A percentile compares a stretch with the other conserved stretches of the same genome.
phyloP scores from a whole-genome alignment of 2,888 invertebrate genomes.

The Andrena bicolor region DNA sequence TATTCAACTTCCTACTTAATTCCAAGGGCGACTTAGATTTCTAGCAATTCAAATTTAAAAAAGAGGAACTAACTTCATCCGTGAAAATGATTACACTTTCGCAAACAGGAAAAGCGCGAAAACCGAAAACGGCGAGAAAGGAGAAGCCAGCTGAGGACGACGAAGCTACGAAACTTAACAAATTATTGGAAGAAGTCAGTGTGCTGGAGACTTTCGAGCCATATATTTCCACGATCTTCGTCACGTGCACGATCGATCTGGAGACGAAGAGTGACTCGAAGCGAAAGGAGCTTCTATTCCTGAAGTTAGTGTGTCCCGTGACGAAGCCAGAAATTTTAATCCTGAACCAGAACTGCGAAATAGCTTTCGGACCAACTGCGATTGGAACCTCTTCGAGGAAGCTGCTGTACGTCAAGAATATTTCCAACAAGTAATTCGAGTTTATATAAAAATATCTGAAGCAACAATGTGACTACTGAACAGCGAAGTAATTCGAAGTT shows the following conservation, averaged over 20 bases:
- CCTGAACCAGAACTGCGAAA: conserved; percentile 28
- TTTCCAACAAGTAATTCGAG: conserved; percentile 36
- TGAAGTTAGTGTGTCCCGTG: conserved; percentile 43
- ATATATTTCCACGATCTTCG: conserved; percentile 34
- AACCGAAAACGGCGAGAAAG: neutral
- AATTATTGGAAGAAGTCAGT: conserved; percentile 10
- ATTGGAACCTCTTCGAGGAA: conserved; percentile 30
- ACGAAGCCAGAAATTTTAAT: conserved; percentile 42
- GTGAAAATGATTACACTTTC: neutral
- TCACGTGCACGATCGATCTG: conserved; percentile 41
- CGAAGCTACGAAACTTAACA: neutral
- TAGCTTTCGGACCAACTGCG: conserved; percentile 37
- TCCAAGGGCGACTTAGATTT: no score
- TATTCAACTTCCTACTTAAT: no score
- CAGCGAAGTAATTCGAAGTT: neutral
- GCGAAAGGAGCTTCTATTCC: conserved; percentile 30
- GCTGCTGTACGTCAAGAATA: conserved; percentile 53
- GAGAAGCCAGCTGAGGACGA: neutral
- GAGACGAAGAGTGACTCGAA: neutral
- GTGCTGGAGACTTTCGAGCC: conserved; percentile 43
- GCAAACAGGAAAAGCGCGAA: neutral
- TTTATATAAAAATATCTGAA: neutral
- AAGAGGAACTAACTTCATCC: no score
- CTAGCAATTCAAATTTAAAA: no score
- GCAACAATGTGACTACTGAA: no score